Base-by-base conservation (phyloP, 2,888 invertebrate genomes). In the Erpobdella octoculata region DNA sequence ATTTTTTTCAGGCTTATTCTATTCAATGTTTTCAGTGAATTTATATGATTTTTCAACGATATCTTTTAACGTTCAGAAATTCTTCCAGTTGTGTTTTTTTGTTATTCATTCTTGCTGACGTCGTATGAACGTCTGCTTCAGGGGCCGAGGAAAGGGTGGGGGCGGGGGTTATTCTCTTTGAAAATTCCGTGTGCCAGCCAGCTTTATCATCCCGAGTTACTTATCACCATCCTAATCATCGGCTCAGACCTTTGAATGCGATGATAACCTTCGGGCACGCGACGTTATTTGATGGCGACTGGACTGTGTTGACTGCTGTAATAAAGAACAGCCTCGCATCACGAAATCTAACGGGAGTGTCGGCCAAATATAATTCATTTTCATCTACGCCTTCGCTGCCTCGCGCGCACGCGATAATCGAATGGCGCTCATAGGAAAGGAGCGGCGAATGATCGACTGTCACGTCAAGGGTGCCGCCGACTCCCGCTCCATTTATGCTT, bases 321-420 rank as follows among this genome's bases (percentile, higher is more conserved):
- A 53, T 53, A 53, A 53, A 53, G 53, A 53, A 62, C 62, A 62
- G 62, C 62, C 33, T 62, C 33, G 8, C 33, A 35, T 62, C 62
- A 62, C 62, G 62, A 62, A 9, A 62, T 62, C 62, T 62, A 62
- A 35, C 62, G 62, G 18, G 33, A 62, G 35, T 62, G 62, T 62
- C 62, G 33, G 53, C 53, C 53, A 53, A 53, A 53, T 53, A 53
- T 53, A 53, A 53, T 53, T 53, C 53, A 53, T 53, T 53, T 53
- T 53, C 53, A 53, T 53, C 53, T 25, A 25, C 53, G 4, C 53
- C 53, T 8, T n/a, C n/a, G n/a, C n/a, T n/a, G n/a, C n/a, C n/a
- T n/a, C n/a, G n/a, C n/a, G 6, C 53, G 53, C 62, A 62, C 62
- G 62, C 35, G n/a, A 62, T 62, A 62, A 62, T 62, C 62, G 62